Conservation (phyloP, 2,113 vertebrate genomes). For the Uropsilus gracilis region DNA sequence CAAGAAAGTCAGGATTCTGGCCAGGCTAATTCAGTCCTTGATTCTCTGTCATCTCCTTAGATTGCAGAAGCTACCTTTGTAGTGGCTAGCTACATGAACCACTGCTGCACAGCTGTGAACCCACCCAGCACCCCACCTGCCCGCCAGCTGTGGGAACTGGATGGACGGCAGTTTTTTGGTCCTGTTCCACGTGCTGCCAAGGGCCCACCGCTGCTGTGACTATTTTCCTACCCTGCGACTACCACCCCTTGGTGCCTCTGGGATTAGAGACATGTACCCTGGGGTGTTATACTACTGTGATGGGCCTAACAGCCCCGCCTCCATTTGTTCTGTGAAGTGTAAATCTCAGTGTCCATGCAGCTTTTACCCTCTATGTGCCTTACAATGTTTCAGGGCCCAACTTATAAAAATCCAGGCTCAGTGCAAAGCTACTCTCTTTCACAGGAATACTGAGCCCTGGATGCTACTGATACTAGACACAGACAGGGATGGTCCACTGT, state of each 20-base stretch:
- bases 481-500: not conserved
- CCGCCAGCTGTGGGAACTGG: slow-evolving; percentile 87
- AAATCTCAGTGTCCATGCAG: not conserved
- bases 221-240: not conserved
- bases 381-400: slow-evolving; percentile 18
- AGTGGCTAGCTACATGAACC: slow-evolving; percentile 96
- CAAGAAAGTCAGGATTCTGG: not conserved
- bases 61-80: slow-evolving; percentile 95
- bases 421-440: slow-evolving; percentile 16
- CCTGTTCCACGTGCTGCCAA: slow-evolving; percentile 89
- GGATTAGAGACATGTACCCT: not conserved
- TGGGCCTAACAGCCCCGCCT: not conserved
- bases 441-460: slow-evolving; percentile 53
- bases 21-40: slow-evolving; percentile 1
- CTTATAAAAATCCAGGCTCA: slow-evolving; percentile 32
- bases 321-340: slow-evolving; percentile 27
- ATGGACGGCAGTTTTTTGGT: slow-evolving; percentile 87
- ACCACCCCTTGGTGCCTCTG: slow-evolving; percentile 40
- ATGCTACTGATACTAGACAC: slow-evolving; percentile 16
- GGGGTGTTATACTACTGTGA: slow-evolving; percentile 61
- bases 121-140: slow-evolving; percentile 85
- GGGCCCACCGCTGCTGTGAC: slow-evolving; percentile 92
- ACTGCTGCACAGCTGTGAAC: slow-evolving; percentile 91
- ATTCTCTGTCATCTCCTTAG: slow-evolving; percentile 84
- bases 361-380: slow-evolving; percentile 20